These are phyloP conservation scores for Macropus fuliginosus DNA, from an alignment of 2,797 vertebrate genomes.

Conservation along the genomic window DNA sequence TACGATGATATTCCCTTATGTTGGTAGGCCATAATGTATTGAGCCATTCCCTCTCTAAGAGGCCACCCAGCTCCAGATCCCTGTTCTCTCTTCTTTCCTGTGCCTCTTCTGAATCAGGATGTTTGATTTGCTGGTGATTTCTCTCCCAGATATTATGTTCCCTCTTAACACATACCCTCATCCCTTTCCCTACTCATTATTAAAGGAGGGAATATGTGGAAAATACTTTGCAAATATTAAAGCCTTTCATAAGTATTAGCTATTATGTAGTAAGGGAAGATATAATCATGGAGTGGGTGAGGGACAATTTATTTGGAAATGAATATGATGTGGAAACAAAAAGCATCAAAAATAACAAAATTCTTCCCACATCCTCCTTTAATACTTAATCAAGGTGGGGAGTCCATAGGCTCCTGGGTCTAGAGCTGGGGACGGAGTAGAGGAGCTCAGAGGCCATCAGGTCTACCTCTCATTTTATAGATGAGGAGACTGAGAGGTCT, in stretches of 20 bases:
- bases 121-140: neutral
- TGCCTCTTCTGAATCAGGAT: neutral
- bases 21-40: neutral
- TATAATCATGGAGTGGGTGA: neutral
- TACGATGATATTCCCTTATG: neutral
- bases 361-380: neutral
- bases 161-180: neutral
- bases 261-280: neutral
- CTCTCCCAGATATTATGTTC: neutral
- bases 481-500: neutral
- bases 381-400: neutral
- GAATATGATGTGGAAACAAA: neutral
- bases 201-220: neutral
- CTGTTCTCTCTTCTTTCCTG: neutral
- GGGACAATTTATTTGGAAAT: neutral
- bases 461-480: neutral
- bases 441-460: neutral
- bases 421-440: rapidly evolving
- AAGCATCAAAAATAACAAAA: neutral
- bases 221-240: neutral
- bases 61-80: no score
- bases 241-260: neutral
- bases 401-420: neutral
- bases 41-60: neutral
- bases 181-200: neutral